Conservation (phyloP, 2,888 invertebrate species). For the Pheosia tremula region DNA sequence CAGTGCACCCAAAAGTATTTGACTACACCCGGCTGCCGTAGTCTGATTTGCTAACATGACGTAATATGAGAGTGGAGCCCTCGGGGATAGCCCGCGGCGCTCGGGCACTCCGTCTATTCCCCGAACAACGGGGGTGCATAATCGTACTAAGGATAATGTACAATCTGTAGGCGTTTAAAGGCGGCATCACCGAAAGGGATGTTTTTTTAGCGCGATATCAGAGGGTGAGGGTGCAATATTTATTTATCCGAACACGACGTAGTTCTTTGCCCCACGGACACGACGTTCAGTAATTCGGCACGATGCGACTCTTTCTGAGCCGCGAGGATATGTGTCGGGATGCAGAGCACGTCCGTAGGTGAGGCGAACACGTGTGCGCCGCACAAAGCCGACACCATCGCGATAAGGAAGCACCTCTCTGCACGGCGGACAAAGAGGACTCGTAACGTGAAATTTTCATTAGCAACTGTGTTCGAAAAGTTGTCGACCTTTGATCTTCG, state of each 20-base stretch:
- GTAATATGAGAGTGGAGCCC: constrained; percentile 81
- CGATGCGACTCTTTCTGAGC: constrained; percentile 47
- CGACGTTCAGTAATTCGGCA: constrained; percentile 70
- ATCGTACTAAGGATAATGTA: constrained; percentile 85
- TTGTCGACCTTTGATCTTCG: constrained; percentile 78
- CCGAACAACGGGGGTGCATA: constrained; percentile 84
- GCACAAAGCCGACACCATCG: constrained; percentile 70
- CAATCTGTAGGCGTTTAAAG: constrained; percentile 85
- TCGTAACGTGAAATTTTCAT: constrained; percentile 82
- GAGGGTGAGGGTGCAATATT: constrained; percentile 85
- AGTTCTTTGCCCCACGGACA: constrained; percentile 69
- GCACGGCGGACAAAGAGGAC: constrained; percentile 69
- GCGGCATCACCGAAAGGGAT: constrained; percentile 83
- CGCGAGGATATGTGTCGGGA: constrained; percentile 55
- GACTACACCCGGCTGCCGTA: constrained; percentile 36
- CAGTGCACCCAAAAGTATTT: constrained; percentile 29
- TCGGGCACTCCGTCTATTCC: constrained; percentile 79
- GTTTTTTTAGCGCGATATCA: constrained; percentile 82
- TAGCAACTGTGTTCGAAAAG: constrained; percentile 76
- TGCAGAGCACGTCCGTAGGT: constrained; percentile 70
- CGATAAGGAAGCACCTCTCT: constrained; percentile 76
- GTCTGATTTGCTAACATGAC: constrained; percentile 73
- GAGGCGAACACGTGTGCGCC: constrained; percentile 62
- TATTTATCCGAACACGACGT: constrained; percentile 79
- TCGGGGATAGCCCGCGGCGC: constrained; percentile 68